phyloP scores from a whole-genome alignment of 2,113 vertebrate species.

The Nicator chloris region DNA sequence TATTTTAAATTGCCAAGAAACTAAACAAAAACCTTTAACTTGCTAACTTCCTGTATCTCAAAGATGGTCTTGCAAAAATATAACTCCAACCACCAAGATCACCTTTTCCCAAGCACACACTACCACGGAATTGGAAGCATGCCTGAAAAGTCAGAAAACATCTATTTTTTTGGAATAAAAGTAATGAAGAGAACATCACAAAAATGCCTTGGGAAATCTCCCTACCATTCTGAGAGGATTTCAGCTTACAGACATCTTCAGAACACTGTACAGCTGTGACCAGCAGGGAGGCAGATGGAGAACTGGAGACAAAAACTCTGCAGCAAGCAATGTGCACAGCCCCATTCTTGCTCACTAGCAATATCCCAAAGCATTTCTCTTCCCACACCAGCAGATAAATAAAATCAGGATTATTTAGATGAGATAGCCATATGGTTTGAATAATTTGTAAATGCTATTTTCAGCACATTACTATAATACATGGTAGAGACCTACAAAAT shows the following conservation, averaged over 20 bases:
- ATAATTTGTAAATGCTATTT: neutral
- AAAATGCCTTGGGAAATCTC: slow-evolving; percentile 3
- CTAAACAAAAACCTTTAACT: neutral
- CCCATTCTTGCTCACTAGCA: neutral
- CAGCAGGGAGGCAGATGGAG: slow-evolving; percentile 11
- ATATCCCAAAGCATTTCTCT: neutral
- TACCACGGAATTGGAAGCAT: neutral
- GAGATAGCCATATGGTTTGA: slow-evolving; percentile 16
- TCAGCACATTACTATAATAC: neutral
- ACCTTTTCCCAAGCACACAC: neutral
- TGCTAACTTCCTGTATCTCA: neutral
- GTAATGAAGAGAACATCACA: neutral
- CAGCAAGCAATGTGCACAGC: neutral
- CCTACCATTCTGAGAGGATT: neutral
- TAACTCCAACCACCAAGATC: neutral
- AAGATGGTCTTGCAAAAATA: neutral
- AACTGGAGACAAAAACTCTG: neutral
- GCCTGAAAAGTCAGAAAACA: neutral
- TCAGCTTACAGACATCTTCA: slow-evolving; percentile 13
- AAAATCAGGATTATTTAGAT: slow-evolving; percentile 19
- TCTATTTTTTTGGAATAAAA: neutral
- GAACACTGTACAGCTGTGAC: neutral
- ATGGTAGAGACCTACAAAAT: neutral
- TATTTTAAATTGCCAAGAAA: neutral
- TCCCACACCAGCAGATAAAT: slow-evolving; percentile 15